Evolutionary conservation across 2,888 invertebrate species (phyloP).

Genomic region (Podabrus alpinus): DNA sequence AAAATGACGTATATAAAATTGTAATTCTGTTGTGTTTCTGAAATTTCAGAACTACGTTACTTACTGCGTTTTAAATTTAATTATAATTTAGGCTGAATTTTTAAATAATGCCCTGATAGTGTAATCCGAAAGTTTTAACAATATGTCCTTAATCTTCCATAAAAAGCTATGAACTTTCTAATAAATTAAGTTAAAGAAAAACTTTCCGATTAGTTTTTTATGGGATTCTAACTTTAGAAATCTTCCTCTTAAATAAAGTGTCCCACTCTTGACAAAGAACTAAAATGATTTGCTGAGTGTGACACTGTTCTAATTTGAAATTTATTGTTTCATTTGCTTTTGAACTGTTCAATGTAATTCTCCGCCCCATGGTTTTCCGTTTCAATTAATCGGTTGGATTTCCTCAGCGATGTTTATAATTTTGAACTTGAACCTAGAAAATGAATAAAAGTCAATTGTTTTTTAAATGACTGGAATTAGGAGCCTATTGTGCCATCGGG

Average conservation of each 20-base stretch:
- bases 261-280: not conserved
- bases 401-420: not conserved
- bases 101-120: too few relatives aligned
- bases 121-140: not conserved
- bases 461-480: not conserved
- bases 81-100: too few relatives aligned
- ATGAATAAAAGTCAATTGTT: not conserved
- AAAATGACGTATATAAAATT: too few relatives aligned
- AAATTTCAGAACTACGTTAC: too few relatives aligned
- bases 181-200: not conserved
- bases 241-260: not conserved
- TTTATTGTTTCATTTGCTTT: not conserved
- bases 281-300: not conserved
- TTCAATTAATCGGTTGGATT: not conserved
- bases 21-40: too few relatives aligned
- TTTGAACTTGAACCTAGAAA: not conserved
- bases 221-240: not conserved
- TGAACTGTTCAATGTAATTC: not conserved
- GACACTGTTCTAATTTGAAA: not conserved
- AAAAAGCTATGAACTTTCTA: not conserved
- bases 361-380: not conserved
- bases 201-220: not conserved
- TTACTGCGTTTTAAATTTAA: too few relatives aligned
- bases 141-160: not conserved
- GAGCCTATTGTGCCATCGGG: not conserved